A percentile compares a stretch with the other conserved stretches of the same genome.
phyloP scores from a whole-genome alignment of 2,113 vertebrate genomes.

The Platichthys flesus region DNA sequence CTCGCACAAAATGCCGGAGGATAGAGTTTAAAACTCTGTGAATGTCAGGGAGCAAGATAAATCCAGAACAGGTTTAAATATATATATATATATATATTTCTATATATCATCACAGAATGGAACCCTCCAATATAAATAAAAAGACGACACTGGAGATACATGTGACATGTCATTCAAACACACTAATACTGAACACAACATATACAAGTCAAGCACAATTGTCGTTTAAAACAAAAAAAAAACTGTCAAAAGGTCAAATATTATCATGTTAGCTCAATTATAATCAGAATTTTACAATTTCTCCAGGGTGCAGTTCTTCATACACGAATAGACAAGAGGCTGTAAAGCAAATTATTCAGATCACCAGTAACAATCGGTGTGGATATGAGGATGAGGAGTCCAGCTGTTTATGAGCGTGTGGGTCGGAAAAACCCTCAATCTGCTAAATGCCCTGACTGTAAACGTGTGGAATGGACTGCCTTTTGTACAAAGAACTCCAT shows the following conservation, averaged over 20 bases:
- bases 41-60: constrained; percentile 14
- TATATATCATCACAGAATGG: constrained; percentile 31
- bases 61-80: not conserved
- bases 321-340: not conserved
- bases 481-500: not conserved
- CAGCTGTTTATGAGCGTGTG: not conserved
- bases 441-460: constrained; percentile 14
- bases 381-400: not conserved
- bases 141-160: constrained; percentile 51
- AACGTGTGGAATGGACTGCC: not conserved
- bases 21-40: constrained; percentile 12
- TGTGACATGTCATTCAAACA: constrained; percentile 52
- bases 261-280: not conserved
- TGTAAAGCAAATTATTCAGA: not conserved
- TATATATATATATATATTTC: constrained; percentile 12
- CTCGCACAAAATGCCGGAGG: not conserved
- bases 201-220: constrained; percentile 62
- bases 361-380: not conserved
- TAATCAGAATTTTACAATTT: constrained; percentile 29
- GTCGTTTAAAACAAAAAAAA: constrained; percentile 33
- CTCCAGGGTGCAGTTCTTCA: not conserved
- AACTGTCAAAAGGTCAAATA: constrained; percentile 20
- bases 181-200: constrained; percentile 67
- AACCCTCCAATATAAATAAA: constrained; percentile 52
- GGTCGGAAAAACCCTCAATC: not conserved